A percentile compares a stretch with the other conserved stretches of the same genome.
Evolutionary conservation across 2,113 vertebrate species (phyloP).

Genomic region (Herpailurus yagouaroundi): DNA sequence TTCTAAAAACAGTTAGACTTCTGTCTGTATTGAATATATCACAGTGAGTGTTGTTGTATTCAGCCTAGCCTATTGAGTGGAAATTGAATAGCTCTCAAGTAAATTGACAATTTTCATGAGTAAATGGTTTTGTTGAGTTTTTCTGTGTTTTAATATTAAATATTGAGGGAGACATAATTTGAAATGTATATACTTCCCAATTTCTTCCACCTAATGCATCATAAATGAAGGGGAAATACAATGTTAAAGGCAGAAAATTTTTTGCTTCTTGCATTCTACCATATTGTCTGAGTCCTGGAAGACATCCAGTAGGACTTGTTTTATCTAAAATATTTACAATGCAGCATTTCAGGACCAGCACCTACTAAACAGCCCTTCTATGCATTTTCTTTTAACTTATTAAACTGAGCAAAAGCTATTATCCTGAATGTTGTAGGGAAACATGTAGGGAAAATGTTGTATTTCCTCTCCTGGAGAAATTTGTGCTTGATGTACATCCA

Average conservation of each 20-base stretch:
- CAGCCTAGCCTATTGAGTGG: neutral
- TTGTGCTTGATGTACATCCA: neutral
- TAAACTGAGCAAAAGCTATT: neutral
- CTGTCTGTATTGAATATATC: neutral
- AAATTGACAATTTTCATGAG: neutral
- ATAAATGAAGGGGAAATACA: neutral
- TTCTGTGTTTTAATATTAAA: slow-evolving; percentile 35
- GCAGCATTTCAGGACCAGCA: neutral
- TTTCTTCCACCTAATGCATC: neutral
- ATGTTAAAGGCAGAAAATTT: neutral
- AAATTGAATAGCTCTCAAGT: slow-evolving; percentile 26
- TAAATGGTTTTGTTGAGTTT: neutral
- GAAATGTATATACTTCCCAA: neutral
- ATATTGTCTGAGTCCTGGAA: neutral
- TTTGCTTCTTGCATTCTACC: neutral
- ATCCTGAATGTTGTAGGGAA: neutral
- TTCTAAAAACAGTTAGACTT: neutral
- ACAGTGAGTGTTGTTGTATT: neutral
- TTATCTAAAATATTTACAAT: neutral
- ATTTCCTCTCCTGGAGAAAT: neutral
- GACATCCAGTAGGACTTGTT: neutral
- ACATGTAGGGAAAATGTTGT: no score
- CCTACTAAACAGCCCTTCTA: neutral
- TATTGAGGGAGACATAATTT: slow-evolving; percentile 34
- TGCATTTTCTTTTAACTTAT: neutral